Conservation (phyloP, 2,888 invertebrate genomes). For the Lampropteryx suffumata region DNA sequence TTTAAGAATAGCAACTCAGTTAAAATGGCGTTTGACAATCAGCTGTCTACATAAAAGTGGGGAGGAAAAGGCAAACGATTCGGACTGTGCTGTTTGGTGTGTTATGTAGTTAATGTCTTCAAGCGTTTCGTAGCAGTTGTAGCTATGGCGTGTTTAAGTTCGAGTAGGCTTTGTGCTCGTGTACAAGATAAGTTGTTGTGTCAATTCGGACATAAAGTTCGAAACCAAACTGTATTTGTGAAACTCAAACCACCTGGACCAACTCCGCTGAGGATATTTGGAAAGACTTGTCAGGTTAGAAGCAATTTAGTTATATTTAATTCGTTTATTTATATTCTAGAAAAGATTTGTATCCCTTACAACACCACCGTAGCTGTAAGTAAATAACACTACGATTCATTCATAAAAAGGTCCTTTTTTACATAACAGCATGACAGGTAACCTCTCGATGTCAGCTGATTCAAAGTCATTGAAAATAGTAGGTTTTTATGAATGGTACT, state of each 20-base stretch:
- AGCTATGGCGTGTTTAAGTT: constrained; percentile 92
- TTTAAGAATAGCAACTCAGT: constrained; percentile 46
- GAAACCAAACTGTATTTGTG: constrained; percentile 87
- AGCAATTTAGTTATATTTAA: constrained; percentile 14
- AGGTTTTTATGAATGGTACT: constrained; percentile 34
- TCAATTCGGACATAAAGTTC: constrained; percentile 88
- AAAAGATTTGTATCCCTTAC: background rate
- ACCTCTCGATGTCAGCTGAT: constrained; percentile 56
- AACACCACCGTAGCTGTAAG: constrained; percentile 15
- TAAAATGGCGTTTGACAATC: constrained; percentile 73
- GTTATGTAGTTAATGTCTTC: constrained; percentile 80
- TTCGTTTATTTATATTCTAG: background rate
- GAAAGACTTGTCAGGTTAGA: constrained; percentile 79
- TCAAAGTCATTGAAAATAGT: constrained; percentile 31
- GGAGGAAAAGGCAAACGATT: constrained; percentile 71
- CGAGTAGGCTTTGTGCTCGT: constrained; percentile 92
- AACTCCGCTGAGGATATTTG: constrained; percentile 80
- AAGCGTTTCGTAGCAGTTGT: constrained; percentile 87
- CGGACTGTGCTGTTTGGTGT: constrained; percentile 58
- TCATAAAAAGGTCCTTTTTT: constrained; percentile 41
- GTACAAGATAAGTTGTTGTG: constrained; percentile 90
- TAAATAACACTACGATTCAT: constrained; percentile 14
- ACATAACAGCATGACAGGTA: constrained; percentile 55
- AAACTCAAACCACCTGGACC: constrained; percentile 86
- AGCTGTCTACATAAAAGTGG: constrained; percentile 75